Conservation (phyloP, 2,888 invertebrate species). For the Alloscopus bannaensis region DNA sequence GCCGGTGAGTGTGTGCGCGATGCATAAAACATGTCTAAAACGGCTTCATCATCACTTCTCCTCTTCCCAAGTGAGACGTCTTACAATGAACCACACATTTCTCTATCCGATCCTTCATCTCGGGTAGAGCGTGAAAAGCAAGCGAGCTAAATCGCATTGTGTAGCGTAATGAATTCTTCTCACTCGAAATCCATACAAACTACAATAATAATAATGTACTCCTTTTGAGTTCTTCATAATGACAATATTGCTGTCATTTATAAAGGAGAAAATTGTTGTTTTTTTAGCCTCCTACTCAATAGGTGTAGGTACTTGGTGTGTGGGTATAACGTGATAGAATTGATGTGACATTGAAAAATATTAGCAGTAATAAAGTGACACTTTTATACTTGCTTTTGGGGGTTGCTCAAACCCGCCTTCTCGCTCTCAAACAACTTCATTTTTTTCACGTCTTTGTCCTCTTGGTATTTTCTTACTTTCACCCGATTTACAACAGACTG, state of each 20-base stretch:
- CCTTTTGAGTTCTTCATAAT: no score
- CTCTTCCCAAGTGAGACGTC: slow-evolving; percentile 18
- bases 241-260: no score
- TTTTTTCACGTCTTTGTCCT: slow-evolving; percentile 33
- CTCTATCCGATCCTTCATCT: not conserved
- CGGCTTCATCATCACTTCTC: not conserved
- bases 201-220: no score
- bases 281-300: no score
- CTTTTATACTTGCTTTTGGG: slow-evolving; percentile 34
- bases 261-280: no score
- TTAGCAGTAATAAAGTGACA: slow-evolving; percentile 45
- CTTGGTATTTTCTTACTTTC: not conserved
- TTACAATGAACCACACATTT: not conserved
- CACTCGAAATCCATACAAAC: no score
- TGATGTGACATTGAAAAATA: slow-evolving; percentile 59
- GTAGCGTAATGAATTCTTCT: no score
- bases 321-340: no score
- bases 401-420: slow-evolving; percentile 20
- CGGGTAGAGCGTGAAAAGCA: no score
- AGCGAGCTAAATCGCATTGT: no score
- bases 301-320: no score
- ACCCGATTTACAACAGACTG: slow-evolving; percentile 12
- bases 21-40: not conserved
- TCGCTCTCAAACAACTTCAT: slow-evolving; percentile 52
- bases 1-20: not conserved